These are phyloP conservation scores for Drosophila yooni DNA, from an alignment of 2,888 invertebrate species.

Conservation along the genomic window DNA sequence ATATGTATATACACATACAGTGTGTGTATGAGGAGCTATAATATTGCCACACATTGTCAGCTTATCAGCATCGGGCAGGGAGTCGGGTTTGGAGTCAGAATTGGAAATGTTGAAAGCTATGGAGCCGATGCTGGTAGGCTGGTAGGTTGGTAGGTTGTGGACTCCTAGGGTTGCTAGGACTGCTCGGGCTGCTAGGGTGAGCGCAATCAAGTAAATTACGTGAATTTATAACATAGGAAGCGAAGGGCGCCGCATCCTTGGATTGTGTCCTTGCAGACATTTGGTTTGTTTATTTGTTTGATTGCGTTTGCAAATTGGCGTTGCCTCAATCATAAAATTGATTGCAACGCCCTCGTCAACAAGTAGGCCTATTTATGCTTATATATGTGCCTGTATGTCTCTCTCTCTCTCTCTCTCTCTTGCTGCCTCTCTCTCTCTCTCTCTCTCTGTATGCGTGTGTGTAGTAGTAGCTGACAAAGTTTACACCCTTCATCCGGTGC, in stretches of 20 bases:
- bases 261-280: conserved; percentile 16
- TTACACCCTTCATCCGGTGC: conserved; percentile 4
- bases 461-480: conserved; percentile 4
- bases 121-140: neutral
- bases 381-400: neutral
- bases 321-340: conserved; percentile 64
- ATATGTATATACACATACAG: neutral
- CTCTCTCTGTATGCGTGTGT: neutral
- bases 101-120: neutral
- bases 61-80: conserved; percentile 29
- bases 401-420: neutral
- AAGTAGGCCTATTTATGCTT: conserved; percentile 46
- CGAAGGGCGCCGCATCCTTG: conserved; percentile 46
- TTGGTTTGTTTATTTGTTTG: conserved; percentile 49
- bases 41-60: conserved; percentile 48
- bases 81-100: neutral
- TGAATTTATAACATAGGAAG: conserved; percentile 59
- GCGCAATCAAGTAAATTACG: conserved; percentile 65
- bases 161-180: conserved; percentile 20
- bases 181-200: conserved; percentile 12
- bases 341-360: conserved; percentile 53
- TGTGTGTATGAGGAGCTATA: neutral
- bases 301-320: conserved; percentile 61
- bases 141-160: neutral
- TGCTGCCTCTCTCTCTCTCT: no score